Evolutionary conservation across 2,797 vertebrate genomes (phyloP), one percentile per base, ranked within the genome.

Genomic region (Sebastes trivittatus): DNA sequence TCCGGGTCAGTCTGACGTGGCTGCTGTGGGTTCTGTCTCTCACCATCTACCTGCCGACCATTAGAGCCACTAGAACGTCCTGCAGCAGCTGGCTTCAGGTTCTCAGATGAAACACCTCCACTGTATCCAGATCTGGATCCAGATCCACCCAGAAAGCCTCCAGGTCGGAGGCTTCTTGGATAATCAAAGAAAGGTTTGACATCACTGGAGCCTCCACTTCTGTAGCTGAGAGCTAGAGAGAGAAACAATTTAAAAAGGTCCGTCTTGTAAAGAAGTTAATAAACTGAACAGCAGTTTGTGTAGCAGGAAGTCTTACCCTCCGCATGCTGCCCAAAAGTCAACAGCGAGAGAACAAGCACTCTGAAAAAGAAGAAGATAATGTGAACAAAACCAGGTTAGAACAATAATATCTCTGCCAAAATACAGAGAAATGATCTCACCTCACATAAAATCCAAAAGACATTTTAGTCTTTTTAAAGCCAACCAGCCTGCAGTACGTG

Each of bases 331-430:
- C 61, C 75, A 52, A 68, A 72, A 4, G 5, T 18, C 2, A 78
- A 3, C 2, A 89, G 29, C 22, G 59, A 87, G 55, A 92, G 2
- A 25, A 90, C 1, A 3, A 90, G 14, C 14, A 81, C 0, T 46
- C 91, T 92, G 70, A 4, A 75, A 70, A 59, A 10, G 30, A 32
- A 32, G 1, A 52, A 2, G 0, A 20, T 0, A 2, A n/a, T 0
- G 0, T 27, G 16, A 78, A 22, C 3, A 7, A 49, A 38, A 14
- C 1, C 34, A 32, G 8, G 0, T 11, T 0, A 2, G 1, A 1
- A 6, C 2, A 14, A 2, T 3, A 8, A 56, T 0, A 30, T 1
- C 4, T 2, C 0, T 20, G 4, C 1, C 5, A 18, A 27, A 54
- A 5, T 0, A 0, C 20, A 54, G 1, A 22, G 34, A 34, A 14